A percentile compares a stretch with the other conserved stretches of the same genome.
Evolutionary conservation across 1,140 invertebrate species (phyloP).

Genomic region (Drosophila miranda): DNA sequence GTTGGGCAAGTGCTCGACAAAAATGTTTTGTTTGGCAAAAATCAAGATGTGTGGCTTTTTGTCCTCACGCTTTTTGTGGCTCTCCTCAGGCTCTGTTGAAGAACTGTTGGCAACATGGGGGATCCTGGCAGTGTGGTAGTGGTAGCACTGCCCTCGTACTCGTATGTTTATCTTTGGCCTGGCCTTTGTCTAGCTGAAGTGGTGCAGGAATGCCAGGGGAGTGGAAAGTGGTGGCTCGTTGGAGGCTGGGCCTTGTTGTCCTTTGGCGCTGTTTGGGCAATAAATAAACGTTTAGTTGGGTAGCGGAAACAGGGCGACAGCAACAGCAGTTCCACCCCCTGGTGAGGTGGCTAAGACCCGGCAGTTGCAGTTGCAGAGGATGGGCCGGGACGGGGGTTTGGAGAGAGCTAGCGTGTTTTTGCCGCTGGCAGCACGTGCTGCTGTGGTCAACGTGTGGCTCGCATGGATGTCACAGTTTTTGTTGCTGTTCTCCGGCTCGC

Average conservation of each 20-base stretch:
- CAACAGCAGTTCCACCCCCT: constrained; percentile 60
- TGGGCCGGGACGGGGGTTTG: neutral
- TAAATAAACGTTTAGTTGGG: constrained; percentile 78
- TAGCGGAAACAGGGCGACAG: constrained; percentile 71
- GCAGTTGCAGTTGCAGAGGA: neutral
- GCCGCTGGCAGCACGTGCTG: constrained; percentile 69
- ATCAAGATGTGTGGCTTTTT: constrained; percentile 67
- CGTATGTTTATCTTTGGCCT: constrained; percentile 73
- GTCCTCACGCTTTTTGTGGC: constrained; percentile 33
- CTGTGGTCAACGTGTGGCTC: constrained; percentile 68
- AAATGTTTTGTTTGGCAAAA: constrained; percentile 79
- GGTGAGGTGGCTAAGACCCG: constrained; percentile 7
- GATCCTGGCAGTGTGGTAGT: constrained; percentile 24
- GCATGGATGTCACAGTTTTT: constrained; percentile 72
- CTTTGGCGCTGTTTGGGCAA: constrained; percentile 76
- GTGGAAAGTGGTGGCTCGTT: neutral
- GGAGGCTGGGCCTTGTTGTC: constrained; percentile 38
- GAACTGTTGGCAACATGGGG: constrained; percentile 53
- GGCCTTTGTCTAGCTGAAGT: constrained; percentile 76
- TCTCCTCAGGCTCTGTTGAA: constrained; percentile 35
- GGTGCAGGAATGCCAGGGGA: constrained; percentile 31
- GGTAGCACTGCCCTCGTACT: constrained; percentile 50
- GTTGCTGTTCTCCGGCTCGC: constrained; percentile 14
- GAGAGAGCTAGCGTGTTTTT: constrained; percentile 50
- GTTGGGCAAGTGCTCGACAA: constrained; percentile 59